Conservation (phyloP, 2,797 vertebrate genomes). For the Crocodylus rhombifer region DNA sequence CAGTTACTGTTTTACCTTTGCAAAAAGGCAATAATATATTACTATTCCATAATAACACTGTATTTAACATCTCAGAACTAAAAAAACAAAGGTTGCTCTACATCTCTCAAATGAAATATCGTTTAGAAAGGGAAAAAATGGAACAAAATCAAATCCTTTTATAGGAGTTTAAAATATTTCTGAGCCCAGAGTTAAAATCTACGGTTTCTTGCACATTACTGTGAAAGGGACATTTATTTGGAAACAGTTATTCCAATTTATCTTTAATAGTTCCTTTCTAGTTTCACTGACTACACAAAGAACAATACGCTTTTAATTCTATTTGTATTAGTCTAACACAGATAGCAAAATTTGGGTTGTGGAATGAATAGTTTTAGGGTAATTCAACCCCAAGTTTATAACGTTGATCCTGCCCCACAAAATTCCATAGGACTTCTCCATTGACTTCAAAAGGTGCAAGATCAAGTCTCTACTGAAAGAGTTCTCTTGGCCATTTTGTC, state of each 20-base stretch:
- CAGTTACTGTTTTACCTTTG: neutral
- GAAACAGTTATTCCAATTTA: neutral
- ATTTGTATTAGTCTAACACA: neutral
- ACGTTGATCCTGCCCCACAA: neutral
- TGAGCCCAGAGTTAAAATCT: neutral
- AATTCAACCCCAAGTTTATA: neutral
- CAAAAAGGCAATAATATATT: neutral
- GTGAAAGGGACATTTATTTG: neutral
- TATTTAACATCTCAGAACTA: neutral
- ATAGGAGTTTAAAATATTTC: neutral
- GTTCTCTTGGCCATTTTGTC: neutral
- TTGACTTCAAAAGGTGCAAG: neutral
- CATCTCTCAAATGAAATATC: neutral
- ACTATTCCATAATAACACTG: neutral
- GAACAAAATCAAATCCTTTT: neutral
- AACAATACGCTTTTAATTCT: neutral
- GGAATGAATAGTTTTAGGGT: neutral
- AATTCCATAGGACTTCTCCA: neutral
- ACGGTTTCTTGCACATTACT: neutral
- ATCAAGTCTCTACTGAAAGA: neutral
- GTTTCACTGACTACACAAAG: neutral
- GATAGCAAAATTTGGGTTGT: neutral
- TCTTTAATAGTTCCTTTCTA: neutral
- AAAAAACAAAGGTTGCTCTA: neutral
- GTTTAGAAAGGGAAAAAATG: neutral